Evolutionary conservation across 1,140 invertebrate species (phyloP), one percentile per base, ranked within the genome.

Genomic region (Prorops nasuta): DNA sequence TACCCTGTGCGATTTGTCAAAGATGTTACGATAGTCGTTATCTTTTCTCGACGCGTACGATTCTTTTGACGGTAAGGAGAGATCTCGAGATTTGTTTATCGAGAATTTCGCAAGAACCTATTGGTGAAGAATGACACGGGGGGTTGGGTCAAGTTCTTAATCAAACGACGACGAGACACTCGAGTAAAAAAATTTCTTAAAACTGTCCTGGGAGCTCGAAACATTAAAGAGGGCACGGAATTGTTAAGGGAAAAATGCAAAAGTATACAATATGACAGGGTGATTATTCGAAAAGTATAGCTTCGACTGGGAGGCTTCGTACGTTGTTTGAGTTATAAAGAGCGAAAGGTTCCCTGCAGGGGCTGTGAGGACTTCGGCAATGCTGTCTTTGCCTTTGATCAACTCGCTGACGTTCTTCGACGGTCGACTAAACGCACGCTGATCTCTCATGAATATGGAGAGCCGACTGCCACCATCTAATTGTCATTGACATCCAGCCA

Each of bases 251-350:
- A 72, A 66, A 71, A 67, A 72, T 72, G 69, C 65, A 71, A 72
- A 73, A 57, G 59, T 73, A 73, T 72, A 72, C 69, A 71, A 71
- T 69, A 69, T 64, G 63, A 61, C 49, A 49, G 58, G 64, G 54
- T 73, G 68, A 71, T 73, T 73, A 73, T 72, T 71, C 60, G 62
- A 72, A 72, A 71, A 65, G 67, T 66, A 72, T 63, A 66, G 63
- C 60, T 58, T 53, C 49, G 60, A 42, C 34, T 54, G 20, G 18
- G 10, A 4, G 36, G 22, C 18, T 54, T 3, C 43, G 46, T 42
- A 46, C 54, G 54, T 59, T 61, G 66, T 63, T 69, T 56, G 61
- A 71, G 64, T 68, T 66, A 64, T 60, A 59, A 64, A 60, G 55
- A 71, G 53, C 49, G 63, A 60, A 58, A 69, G 52, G 40, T 48